phyloP scores from a whole-genome alignment of 2,888 invertebrate genomes.

The Ormyrus nitidulus region DNA sequence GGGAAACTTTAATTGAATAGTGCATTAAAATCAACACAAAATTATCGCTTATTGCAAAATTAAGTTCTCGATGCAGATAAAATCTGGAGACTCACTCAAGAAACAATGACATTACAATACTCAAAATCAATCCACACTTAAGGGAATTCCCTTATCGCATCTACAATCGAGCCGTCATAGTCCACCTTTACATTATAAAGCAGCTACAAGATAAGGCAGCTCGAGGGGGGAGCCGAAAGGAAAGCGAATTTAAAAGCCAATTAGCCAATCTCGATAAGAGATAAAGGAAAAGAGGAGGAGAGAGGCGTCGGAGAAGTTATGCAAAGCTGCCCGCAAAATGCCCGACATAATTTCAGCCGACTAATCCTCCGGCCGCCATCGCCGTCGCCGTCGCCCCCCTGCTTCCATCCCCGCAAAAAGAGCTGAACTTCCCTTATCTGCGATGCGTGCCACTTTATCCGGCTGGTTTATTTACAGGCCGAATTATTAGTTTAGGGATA shows the following conservation, averaged over 20 bases:
- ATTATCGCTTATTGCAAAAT: no score
- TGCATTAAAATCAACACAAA: no score
- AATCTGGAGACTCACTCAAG: no score
- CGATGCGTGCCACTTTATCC: no score
- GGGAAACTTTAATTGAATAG: no score
- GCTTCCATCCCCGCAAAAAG: background rate
- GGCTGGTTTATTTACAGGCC: no score
- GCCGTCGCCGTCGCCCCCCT: background rate
- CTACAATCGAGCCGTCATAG: background rate
- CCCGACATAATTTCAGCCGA: slow-evolving; percentile 68
- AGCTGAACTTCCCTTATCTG: no score
- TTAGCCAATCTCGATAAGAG: slow-evolving; percentile 49
- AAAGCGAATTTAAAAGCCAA: slow-evolving; percentile 45
- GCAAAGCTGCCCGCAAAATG: slow-evolving; percentile 72
- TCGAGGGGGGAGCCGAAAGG: background rate
- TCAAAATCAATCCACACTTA: no score
- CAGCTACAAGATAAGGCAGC: background rate
- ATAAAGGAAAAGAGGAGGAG: slow-evolving; percentile 42
- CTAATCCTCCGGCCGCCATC: slow-evolving; percentile 65
- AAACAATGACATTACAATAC: no score
- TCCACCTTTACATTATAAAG: background rate
- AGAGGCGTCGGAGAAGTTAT: slow-evolving; percentile 66
- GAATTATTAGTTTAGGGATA: no score
- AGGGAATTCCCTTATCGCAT: background rate
- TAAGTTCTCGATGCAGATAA: no score